These are phyloP conservation scores for Phaonia tiefii DNA, from an alignment of 2,888 invertebrate species.

Conservation along the genomic window DNA sequence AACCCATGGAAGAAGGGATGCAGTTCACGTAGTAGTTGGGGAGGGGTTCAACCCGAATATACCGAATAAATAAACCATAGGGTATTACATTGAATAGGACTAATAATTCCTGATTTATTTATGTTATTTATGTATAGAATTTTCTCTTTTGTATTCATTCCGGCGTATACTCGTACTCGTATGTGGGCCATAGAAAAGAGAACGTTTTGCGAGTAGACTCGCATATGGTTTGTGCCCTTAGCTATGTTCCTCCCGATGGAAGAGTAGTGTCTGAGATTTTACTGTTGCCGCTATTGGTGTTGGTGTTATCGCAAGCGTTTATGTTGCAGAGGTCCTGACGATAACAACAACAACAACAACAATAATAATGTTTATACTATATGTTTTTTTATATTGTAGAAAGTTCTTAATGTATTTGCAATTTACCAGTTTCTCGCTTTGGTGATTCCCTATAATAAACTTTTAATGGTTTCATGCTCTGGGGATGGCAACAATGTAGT, in stretches of 20 bases:
- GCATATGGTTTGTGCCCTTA: not conserved
- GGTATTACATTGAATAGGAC: constrained; percentile 27
- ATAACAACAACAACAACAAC: not conserved
- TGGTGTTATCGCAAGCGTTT: not conserved
- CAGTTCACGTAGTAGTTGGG: no score
- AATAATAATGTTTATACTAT: constrained; percentile 5
- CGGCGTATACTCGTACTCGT: no score
- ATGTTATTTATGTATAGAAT: constrained; percentile 7
- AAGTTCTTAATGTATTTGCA: constrained; percentile 10
- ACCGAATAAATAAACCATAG: constrained; percentile 28
- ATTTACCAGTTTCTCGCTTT: constrained; percentile 50
- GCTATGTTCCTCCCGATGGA: no score
- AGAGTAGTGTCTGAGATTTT: no score
- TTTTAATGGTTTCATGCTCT: constrained; percentile 60
- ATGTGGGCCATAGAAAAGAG: no score
- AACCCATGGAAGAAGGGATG: no score
- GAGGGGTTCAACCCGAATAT: not conserved
- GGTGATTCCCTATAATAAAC: constrained; percentile 59
- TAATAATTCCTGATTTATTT: constrained; percentile 55
- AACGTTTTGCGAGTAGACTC: no score
- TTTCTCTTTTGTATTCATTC: not conserved
- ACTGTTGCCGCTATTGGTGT: no score
- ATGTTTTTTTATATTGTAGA: not conserved
- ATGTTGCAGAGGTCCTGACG: not conserved
- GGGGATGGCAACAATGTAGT: constrained; percentile 27